Conservation (phyloP, 2,888 invertebrate genomes). For the Ypsolopha sequella region DNA sequence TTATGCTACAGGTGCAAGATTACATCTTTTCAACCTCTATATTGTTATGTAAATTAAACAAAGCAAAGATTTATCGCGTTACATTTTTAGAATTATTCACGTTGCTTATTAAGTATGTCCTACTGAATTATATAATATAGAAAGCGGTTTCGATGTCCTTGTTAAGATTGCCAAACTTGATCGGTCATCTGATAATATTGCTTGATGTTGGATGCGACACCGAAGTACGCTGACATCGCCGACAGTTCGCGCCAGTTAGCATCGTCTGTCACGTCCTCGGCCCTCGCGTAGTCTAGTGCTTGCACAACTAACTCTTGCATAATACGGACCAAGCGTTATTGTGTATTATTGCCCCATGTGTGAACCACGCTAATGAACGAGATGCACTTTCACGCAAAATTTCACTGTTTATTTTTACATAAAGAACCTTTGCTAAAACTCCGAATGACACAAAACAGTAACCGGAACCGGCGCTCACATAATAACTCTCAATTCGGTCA, state of each 20-base stretch:
- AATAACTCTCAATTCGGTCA: neutral
- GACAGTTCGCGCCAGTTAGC: neutral
- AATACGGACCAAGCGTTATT: slow-evolving; percentile 24
- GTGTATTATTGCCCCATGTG: slow-evolving; percentile 33
- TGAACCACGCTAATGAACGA: slow-evolving; percentile 44
- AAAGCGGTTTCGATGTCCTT: neutral
- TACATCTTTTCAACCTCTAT: no score
- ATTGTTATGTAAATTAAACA: no score
- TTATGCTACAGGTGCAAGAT: no score
- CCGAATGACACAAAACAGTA: slow-evolving; percentile 12
- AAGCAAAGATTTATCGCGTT: no score
- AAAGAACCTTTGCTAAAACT: slow-evolving; percentile 12
- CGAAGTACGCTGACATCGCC: no score
- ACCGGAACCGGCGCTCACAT: slow-evolving; percentile 5
- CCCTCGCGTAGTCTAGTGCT: neutral
- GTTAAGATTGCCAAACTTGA: neutral
- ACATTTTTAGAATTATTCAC: no score
- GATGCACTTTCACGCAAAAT: slow-evolving; percentile 41
- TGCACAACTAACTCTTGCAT: slow-evolving; percentile 19
- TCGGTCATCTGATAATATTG: no score
- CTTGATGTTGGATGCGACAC: no score
- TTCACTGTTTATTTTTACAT: slow-evolving; percentile 18
- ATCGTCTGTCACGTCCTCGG: neutral
- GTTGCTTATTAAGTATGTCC: no score
- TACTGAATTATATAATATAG: neutral